Evolutionary conservation across 2,113 vertebrate genomes (phyloP).

Genomic region (Herpetotheres cachinnans): DNA sequence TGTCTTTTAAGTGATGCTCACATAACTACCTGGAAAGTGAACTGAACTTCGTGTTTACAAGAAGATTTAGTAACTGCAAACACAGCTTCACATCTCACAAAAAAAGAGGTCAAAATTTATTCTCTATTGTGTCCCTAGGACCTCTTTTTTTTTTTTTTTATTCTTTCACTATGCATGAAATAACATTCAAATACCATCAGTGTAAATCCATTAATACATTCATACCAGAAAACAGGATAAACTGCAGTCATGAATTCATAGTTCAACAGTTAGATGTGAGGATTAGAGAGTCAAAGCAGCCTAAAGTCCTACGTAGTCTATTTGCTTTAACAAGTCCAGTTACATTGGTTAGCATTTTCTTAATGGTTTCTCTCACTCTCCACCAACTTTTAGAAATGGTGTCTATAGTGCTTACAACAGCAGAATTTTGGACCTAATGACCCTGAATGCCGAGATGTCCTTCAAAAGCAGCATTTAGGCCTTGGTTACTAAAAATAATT

Average conservation of each 20-base stretch:
- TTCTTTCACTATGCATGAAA: neutral
- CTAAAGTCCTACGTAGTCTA: neutral
- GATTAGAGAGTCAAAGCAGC: neutral
- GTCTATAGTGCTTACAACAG: neutral
- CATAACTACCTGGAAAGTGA: neutral
- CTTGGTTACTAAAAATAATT: neutral
- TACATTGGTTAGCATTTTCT: neutral
- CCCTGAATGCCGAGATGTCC: neutral
- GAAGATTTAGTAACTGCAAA: neutral
- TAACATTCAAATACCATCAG: neutral
- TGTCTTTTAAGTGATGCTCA: neutral
- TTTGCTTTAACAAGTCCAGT: neutral
- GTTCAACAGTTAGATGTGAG: neutral
- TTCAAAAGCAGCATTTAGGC: neutral
- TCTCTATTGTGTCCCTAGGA: neutral
- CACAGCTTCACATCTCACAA: neutral
- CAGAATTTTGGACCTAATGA: neutral
- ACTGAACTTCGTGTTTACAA: neutral
- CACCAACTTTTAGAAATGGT: neutral
- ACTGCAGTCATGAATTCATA: neutral
- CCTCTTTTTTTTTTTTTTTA: neutral
- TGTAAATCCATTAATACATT: neutral
- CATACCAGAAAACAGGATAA: neutral
- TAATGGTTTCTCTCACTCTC: neutral
- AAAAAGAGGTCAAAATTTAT: neutral